Percentiles rank a stretch among this genome's conserved stretches.
These are phyloP conservation scores for Dexiosoma caninum DNA, from an alignment of 2,888 invertebrate genomes.

Conservation along the genomic window DNA sequence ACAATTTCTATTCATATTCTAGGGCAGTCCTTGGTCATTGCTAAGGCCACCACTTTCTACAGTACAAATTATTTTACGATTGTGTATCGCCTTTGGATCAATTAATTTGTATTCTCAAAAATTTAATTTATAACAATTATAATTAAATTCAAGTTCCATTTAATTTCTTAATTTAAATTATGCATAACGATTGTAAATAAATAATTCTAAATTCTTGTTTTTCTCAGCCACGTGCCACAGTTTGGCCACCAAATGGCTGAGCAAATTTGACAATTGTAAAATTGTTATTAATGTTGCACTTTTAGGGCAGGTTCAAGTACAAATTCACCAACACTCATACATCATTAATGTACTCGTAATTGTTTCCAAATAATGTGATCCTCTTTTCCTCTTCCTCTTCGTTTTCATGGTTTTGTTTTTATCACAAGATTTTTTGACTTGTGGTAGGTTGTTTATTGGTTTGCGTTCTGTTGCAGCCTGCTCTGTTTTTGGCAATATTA, in stretches of 20 bases:
- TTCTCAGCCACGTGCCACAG: conserved; percentile 4
- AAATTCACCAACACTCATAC: not conserved
- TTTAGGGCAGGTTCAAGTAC: conserved; percentile 61
- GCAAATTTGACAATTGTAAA: conserved; percentile 41
- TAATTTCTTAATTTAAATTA: too few species aligned
- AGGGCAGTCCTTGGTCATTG: too few species aligned
- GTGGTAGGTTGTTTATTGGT: conserved; percentile 61
- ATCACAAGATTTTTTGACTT: conserved; percentile 59
- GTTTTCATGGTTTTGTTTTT: not conserved
- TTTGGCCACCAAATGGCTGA: conserved; percentile 12
- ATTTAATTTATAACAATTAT: too few species aligned
- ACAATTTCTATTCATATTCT: too few species aligned
- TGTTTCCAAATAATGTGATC: conserved; percentile 28
- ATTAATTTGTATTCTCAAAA: too few species aligned
- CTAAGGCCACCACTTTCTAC: too few species aligned
- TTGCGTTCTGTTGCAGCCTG: conserved; percentile 66
- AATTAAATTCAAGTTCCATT: too few species aligned
- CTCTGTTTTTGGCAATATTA: conserved; percentile 66
- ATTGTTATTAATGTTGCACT: conserved; percentile 43
- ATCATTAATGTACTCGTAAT: conserved; percentile 45
- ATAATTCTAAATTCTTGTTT: not conserved
- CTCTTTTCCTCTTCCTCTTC: not conserved
- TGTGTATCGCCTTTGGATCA: too few species aligned
- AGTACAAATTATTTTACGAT: too few species aligned
- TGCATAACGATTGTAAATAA: too few species aligned